These are phyloP conservation scores for Cryptus armator DNA, from an alignment of 2,888 invertebrate genomes.

Conservation along the genomic window DNA sequence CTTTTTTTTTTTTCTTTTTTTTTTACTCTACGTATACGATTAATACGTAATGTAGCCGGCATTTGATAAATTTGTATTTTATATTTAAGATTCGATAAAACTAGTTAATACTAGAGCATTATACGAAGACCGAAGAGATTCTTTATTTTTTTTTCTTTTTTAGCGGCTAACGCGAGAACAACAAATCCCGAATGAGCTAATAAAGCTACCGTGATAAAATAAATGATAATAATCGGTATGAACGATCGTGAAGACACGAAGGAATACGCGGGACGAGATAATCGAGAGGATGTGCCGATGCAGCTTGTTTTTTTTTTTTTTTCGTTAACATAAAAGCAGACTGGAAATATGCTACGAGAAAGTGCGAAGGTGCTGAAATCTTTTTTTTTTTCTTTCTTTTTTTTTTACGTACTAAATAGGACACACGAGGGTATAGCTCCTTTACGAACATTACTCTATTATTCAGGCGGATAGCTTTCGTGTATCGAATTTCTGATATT, in stretches of 20 bases:
- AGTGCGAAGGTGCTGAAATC: slow-evolving; percentile 1
- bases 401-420: slow-evolving; percentile 31
- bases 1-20: slow-evolving; percentile 26
- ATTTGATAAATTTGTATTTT: slow-evolving; percentile 68
- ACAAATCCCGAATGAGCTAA: slow-evolving; percentile 47
- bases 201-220: not conserved
- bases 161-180: slow-evolving; percentile 44
- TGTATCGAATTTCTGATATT: slow-evolving; percentile 58
- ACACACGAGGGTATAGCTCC: slow-evolving; percentile 56
- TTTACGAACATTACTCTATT: slow-evolving; percentile 63
- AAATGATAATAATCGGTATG: slow-evolving; percentile 8
- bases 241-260: not conserved
- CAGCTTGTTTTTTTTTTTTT: not conserved
- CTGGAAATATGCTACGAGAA: not conserved
- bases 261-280: not conserved
- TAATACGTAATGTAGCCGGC: slow-evolving; percentile 61
- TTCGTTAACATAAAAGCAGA: slow-evolving; percentile 1
- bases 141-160: not conserved
- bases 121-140: slow-evolving; percentile 71
- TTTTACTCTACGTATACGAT: slow-evolving; percentile 54
- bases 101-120: slow-evolving; percentile 72
- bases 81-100: slow-evolving; percentile 71
- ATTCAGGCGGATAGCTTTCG: slow-evolving; percentile 56
- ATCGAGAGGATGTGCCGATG: not conserved
- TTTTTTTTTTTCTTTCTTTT: not conserved